Base-by-base conservation (phyloP, 2,797 vertebrate species). In the Mus minutoides region DNA sequence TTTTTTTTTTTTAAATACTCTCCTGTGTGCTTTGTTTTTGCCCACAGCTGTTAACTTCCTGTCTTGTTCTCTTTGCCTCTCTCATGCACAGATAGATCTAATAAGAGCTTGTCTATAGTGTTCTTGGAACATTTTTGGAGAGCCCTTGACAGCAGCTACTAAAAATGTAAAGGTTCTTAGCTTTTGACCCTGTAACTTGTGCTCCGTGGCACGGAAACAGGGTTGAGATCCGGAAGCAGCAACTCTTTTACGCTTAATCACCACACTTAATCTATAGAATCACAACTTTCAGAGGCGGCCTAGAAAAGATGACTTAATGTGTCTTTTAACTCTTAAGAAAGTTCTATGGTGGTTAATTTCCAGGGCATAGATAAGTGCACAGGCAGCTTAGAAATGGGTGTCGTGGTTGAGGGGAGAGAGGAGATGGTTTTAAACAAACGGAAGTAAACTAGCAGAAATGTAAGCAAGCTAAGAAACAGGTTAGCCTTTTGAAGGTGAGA, bases 121-220 rank as follows among this genome's bases (percentile, higher is more conserved):
- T 93, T n/a, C 34, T 62, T 75, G 67, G 9, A 76, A 54, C 6
- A 16, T 29, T 78, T 88, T 78, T 46, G 34, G 60, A 88, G 77
- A 26, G 24, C 43, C 73, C 64, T 95, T 93, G 62, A 95, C 64
- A 94, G 52, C 62, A 58, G n/a, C 43, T 52, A 58, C 75, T 78
- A 90, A 92, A 90, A 85, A 52, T 85, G 85, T 88, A 64, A 95
- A 83, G 60, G 64, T 71, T 90, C 26, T 71, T 85, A 64, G n/a
- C n/a, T 92, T 91, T 88, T 82, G 80, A 90, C 52, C 24, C 78
- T 92, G 24, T 73, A 77, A 13, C 85, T 91, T 17, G n/a, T 82
- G 89, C 54, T 94, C 16, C 12, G 29, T 34, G 52, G 21, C 34
- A 88, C 52, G n/a, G 26, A 92, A 86, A 54, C 92, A 71, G 64